Base-by-base conservation (phyloP, 2,113 vertebrate species). In the Anguilla japonica region DNA sequence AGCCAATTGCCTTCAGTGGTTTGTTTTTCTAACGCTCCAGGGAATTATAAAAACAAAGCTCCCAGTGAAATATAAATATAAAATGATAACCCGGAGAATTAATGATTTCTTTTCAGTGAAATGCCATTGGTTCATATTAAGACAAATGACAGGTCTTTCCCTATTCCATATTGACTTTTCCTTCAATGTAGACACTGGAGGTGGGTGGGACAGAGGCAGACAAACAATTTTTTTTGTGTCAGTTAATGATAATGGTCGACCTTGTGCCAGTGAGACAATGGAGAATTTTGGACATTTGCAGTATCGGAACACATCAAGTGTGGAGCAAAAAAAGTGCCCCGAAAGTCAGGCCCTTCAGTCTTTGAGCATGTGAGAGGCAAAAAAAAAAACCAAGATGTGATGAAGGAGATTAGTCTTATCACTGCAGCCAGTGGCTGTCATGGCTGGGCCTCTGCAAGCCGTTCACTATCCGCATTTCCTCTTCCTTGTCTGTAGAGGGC, bases 401-500 rank as follows among this genome's bases (percentile, higher is more conserved):
- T 22, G 22, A 26, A 22, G 60, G 20, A 67, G 60, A 67, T 67
- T 26, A 67, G 22, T 20, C 60, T 67, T 22, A 67, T 34, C 13
- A 16, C 46, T 16, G 7, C 82, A 20, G 16, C 81, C 81, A 41
- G 40, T 81, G 22, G 18, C 60, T 67, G 60, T 20, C 60, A 22
- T 82, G 81, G 1, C 41, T 18, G 41, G 20, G 81, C 15, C 43
- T 57, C 5, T 39, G 13, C 11, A 8, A 26, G 2, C 41, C 2
- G 20, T 53, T 56, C 22, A 34, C 26, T 83, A 26, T 9, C 26
- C 13, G 43, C 63, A 75, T 40, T 84, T 75, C 67, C 60, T 75
- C 41, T 29, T n/a, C 4, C 26, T 4, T 5, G 26, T 81, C 85
- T 60, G 57, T 71, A 87, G 85, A 87, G 85, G 85, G 79, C 85